A percentile compares a stretch with the other conserved stretches of the same genome.
phyloP scores from a whole-genome alignment of 2,113 vertebrate species.

The Psophia crepitans region DNA sequence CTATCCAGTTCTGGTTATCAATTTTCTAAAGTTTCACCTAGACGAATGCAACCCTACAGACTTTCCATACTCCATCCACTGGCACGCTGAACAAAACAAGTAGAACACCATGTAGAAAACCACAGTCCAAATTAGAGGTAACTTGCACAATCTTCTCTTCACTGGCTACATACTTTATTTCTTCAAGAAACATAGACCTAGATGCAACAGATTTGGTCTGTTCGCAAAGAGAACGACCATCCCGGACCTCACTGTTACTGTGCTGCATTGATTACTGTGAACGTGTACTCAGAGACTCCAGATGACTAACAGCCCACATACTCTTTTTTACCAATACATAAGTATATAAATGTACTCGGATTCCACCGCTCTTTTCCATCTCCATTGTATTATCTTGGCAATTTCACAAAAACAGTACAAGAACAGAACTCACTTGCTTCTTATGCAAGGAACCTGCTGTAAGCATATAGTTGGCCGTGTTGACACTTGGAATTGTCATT shows the following conservation, averaged over 20 bases:
- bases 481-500: neutral
- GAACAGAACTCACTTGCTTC: neutral
- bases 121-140: neutral
- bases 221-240: neutral
- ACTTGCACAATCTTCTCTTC: neutral
- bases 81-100: neutral
- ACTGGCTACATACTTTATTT: neutral
- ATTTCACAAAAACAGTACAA: neutral
- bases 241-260: neutral
- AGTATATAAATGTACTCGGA: neutral
- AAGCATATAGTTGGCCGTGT: fast-evolving
- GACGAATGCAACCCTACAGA: neutral
- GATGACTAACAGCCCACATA: neutral
- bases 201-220: neutral
- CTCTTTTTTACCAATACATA: neutral
- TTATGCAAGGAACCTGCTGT: neutral
- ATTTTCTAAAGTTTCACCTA: neutral
- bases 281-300: neutral
- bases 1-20: neutral
- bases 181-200: neutral
- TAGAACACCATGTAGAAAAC: neutral
- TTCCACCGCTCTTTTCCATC: neutral
- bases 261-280: neutral
- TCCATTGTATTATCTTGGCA: neutral
- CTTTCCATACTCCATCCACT: neutral